phyloP scores from a whole-genome alignment of 2,113 vertebrate species.

The Colistium nudipinnis region DNA sequence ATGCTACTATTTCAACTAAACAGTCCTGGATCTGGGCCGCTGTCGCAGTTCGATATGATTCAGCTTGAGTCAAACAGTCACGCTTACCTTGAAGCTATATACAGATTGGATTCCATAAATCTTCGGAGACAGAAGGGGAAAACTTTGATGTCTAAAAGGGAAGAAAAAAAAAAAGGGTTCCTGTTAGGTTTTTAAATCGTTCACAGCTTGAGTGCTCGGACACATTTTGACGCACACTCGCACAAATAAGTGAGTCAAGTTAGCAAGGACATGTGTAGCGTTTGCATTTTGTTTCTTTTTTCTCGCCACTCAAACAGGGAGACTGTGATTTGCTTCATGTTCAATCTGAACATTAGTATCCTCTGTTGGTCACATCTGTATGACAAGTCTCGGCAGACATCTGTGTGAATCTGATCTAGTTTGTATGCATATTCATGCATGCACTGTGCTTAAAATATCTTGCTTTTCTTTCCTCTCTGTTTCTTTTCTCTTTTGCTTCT shows the following conservation, averaged over 20 bases:
- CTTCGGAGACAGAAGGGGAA: too few species aligned
- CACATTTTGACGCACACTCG: neutral
- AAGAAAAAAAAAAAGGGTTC: neutral
- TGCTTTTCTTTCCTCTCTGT: neutral
- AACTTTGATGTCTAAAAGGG: too few species aligned
- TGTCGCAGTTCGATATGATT: neutral
- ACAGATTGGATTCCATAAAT: too few species aligned
- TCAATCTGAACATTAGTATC: neutral
- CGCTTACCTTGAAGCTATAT: neutral
- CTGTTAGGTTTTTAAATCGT: neutral
- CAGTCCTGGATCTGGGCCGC: neutral
- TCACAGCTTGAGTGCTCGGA: neutral
- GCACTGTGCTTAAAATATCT: too few species aligned
- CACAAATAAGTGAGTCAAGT: neutral
- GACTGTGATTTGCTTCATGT: neutral
- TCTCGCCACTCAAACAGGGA: neutral
- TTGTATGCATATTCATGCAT: constrained; percentile 17
- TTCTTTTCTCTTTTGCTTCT: constrained; percentile 10
- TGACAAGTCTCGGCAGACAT: neutral
- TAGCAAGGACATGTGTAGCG: neutral
- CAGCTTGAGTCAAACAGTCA: neutral
- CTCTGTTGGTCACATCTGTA: neutral
- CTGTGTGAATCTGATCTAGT: constrained; percentile 14
- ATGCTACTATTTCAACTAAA: too few species aligned
- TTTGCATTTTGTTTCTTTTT: neutral